Evolutionary conservation across 2,797 vertebrate species (phyloP).

Genomic region (Platyrinchus mystaceus): DNA sequence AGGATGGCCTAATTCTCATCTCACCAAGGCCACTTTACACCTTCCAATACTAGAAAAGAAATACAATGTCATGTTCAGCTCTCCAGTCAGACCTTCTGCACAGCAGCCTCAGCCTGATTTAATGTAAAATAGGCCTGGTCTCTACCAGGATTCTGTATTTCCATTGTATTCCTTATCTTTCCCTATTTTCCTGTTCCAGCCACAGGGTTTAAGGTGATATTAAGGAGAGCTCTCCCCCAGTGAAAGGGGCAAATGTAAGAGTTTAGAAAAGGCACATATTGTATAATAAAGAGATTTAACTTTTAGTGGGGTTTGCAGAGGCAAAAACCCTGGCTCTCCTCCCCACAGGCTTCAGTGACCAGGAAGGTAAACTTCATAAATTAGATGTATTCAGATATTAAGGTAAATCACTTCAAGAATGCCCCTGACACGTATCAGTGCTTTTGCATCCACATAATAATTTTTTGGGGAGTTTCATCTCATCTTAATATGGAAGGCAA

Average conservation of each 20-base stretch:
- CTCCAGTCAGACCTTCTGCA: background rate
- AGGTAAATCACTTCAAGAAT: background rate
- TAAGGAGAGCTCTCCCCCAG: background rate
- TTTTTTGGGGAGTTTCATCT: background rate
- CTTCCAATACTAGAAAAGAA: background rate
- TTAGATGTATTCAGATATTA: background rate
- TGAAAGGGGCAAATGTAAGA: background rate
- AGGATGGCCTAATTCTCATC: background rate
- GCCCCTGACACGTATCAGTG: background rate
- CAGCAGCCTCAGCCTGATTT: background rate
- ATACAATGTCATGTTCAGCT: background rate
- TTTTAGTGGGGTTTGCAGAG: background rate
- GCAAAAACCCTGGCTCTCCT: background rate
- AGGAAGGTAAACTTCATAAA: background rate
- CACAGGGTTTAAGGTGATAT: accelerated
- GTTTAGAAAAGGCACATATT: background rate
- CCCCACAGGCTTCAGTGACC: slow-evolving; percentile 7
- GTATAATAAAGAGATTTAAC: background rate
- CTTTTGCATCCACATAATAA: background rate
- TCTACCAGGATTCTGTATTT: background rate
- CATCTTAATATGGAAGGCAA: background rate
- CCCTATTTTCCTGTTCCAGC: background rate
- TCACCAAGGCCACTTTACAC: background rate
- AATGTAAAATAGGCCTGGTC: background rate
- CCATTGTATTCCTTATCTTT: accelerated